A percentile compares a stretch with the other conserved stretches of the same genome.
Conservation (phyloP, 1,140 invertebrate species). For the Drusus annulatus region DNA sequence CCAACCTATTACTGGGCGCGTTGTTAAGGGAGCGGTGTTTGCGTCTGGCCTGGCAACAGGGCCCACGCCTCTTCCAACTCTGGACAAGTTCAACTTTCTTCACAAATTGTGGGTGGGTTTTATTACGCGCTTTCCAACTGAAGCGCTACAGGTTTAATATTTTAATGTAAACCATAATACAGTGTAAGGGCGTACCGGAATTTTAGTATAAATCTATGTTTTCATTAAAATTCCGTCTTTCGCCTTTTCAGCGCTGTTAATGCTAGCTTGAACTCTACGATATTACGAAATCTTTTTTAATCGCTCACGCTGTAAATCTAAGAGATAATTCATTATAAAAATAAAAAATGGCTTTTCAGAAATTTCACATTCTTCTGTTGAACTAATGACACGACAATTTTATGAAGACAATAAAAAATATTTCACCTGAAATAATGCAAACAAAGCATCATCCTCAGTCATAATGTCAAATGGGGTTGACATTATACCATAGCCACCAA, state of each 20-base stretch:
- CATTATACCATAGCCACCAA: no score
- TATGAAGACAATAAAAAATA: no score
- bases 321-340: no score
- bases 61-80: slow-evolving; percentile 62
- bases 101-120: slow-evolving; percentile 56
- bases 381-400: no score
- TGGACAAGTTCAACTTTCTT: slow-evolving; percentile 62
- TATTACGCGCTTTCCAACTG: slow-evolving; percentile 53
- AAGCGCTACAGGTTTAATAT: slow-evolving; percentile 52
- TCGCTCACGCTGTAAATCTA: no score
- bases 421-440: no score
- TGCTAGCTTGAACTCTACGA: no score
- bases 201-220: slow-evolving; percentile 31
- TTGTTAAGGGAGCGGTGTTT: slow-evolving; percentile 54
- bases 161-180: slow-evolving; percentile 42
- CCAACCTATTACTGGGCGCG: slow-evolving; percentile 57
- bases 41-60: slow-evolving; percentile 41
- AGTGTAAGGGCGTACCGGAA: slow-evolving; percentile 12
- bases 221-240: not conserved
- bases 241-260: not conserved
- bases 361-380: no score
- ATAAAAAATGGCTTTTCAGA: no score
- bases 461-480: no score
- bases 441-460: no score
- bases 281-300: no score